Evolutionary conservation across 1,140 invertebrate species (phyloP).

Genomic region (Drosophila rufa): DNA sequence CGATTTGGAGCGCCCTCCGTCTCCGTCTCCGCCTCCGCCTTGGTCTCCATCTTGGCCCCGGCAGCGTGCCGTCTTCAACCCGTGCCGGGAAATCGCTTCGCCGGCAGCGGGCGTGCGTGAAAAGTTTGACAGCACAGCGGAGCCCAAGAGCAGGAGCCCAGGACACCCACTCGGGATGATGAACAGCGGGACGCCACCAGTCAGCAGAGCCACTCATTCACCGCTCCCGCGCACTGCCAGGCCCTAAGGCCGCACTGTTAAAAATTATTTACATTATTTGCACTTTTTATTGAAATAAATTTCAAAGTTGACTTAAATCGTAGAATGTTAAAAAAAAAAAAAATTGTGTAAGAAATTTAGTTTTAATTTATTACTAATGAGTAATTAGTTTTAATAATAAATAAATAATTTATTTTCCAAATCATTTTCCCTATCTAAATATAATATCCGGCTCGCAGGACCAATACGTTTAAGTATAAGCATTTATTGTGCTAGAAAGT

Average conservation of each 20-base stretch:
- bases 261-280: background rate
- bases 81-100: slow-evolving; percentile 76
- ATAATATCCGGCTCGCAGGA: no score
- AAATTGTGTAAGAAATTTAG: no score
- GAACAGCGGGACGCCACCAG: slow-evolving; percentile 57
- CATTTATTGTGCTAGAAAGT: no score
- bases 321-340: no score
- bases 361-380: no score
- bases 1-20: slow-evolving; percentile 66
- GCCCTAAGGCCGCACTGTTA: background rate
- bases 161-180: slow-evolving; percentile 46
- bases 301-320: no score
- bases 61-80: slow-evolving; percentile 47
- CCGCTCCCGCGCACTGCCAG: background rate
- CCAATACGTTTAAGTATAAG: no score
- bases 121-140: slow-evolving; percentile 63
- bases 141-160: background rate
- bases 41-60: background rate
- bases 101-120: slow-evolving; percentile 77
- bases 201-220: slow-evolving; percentile 6
- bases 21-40: background rate
- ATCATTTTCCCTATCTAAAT: no score
- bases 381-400: no score
- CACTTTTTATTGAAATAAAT: background rate
- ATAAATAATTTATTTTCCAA: no score